phyloP scores from a whole-genome alignment of 2,888 invertebrate species.

The Drosophila merina region DNA sequence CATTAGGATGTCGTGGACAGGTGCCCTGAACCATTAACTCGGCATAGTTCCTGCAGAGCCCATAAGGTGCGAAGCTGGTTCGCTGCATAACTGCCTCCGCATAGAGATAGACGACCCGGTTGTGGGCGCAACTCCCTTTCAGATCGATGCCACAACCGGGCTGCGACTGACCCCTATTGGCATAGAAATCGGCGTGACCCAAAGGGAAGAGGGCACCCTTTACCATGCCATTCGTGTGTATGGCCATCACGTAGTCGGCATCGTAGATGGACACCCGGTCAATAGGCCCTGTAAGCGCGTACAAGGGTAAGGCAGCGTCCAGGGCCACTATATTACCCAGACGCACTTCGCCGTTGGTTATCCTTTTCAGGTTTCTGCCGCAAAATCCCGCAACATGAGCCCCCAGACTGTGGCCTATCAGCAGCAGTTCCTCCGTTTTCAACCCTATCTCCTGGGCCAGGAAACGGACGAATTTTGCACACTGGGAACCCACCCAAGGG shows the following conservation, averaged over 20 bases:
- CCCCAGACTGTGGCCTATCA: conserved; percentile 86
- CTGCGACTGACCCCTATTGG: conserved; percentile 85
- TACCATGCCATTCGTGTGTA: conserved; percentile 70
- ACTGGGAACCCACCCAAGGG: conserved; percentile 51
- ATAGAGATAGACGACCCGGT: conserved; percentile 80
- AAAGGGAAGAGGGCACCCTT: conserved; percentile 66
- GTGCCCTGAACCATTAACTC: conserved; percentile 30
- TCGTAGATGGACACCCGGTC: conserved; percentile 58
- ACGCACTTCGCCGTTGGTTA: conserved; percentile 56
- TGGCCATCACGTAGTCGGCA: conserved; percentile 69
- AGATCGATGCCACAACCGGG: conserved; percentile 84
- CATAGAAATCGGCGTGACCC: conserved; percentile 84
- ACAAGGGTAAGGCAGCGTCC: conserved; percentile 73
- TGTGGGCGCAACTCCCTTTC: conserved; percentile 82
- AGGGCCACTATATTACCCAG: conserved; percentile 85
- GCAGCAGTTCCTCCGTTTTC: conserved; percentile 84
- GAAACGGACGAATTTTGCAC: conserved; percentile 66
- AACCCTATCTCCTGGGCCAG: conserved; percentile 84
- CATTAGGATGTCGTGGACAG: conserved; percentile 8
- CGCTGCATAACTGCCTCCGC: conserved; percentile 80
- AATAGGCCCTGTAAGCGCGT: conserved; percentile 31
- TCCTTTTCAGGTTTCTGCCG: conserved; percentile 85
- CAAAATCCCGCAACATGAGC: conserved; percentile 86
- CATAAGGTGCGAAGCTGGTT: conserved; percentile 50
- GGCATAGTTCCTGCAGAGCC: conserved; percentile 34